Conservation (phyloP, 2,888 invertebrate genomes). For the Stegana nigrithorax region DNA sequence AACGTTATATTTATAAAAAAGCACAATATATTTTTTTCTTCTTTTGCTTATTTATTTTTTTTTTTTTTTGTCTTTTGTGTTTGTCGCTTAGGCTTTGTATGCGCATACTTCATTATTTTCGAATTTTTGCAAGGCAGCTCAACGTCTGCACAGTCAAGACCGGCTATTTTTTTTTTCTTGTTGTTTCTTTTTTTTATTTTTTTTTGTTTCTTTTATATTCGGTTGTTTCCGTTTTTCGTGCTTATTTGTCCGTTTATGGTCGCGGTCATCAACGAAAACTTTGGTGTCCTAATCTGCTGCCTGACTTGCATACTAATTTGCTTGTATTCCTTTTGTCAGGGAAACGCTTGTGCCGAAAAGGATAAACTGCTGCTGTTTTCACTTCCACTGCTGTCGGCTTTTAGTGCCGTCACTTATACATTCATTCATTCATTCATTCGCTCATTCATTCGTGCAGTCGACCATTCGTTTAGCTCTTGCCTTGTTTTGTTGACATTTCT, state of each 20-base stretch:
- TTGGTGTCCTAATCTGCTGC: constrained; percentile 61
- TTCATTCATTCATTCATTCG: background rate
- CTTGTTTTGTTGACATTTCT: constrained; percentile 54
- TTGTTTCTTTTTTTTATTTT: background rate
- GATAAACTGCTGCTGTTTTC: background rate
- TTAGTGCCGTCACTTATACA: background rate
- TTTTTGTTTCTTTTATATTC: background rate
- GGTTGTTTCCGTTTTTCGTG: background rate
- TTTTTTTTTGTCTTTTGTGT: background rate
- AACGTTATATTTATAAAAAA: no score
- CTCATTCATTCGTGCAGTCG: constrained; percentile 4
- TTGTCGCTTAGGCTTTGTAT: no score
- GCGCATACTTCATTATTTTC: background rate
- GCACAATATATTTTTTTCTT: no score
- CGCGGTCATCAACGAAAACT: constrained; percentile 38
- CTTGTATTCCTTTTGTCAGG: constrained; percentile 35
- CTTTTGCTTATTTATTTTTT: background rate
- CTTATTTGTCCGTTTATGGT: constrained; percentile 51
- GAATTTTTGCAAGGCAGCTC: background rate
- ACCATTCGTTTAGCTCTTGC: no score
- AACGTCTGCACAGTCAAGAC: background rate
- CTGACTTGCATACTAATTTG: constrained; percentile 61
- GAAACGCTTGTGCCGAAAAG: background rate
- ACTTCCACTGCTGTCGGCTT: background rate
- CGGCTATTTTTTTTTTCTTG: background rate